Base-by-base conservation (phyloP, 92 coral and sea anemone genomes). In the Parazoanthus darwini region DNA sequence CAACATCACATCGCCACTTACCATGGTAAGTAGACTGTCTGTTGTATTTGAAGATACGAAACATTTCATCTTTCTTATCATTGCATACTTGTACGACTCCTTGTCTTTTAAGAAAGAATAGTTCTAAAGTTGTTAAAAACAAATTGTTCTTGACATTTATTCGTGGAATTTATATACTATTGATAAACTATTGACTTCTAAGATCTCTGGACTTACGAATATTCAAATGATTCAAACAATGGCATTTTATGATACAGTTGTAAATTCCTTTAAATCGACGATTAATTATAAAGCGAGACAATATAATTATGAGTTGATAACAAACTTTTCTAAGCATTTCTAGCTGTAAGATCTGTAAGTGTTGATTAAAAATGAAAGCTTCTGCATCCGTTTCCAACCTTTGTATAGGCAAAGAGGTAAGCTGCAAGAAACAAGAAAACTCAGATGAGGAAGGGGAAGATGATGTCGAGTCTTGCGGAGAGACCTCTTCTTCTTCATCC, bases 341-440 rank as follows among this genome's bases (percentile, higher is more conserved):
- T 4, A 63, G 7, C 25, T 23, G 11, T 63, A 22, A 63, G 25
- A 63, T 7, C 68, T 18, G 25, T 20, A 0, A 36, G 43, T 43
- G 54, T 20, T 25, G 15, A 44, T 42, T 37, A 5, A 20, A 48
- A 25, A 78, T 5, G 23, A 42, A 8, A 10, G 26, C 65, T 50
- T 48, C 35, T 54, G 11, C 50, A 25, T 96, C 98, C 39, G 92
- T 94, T 78, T 93, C 91, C 8, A 79, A 93, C n/a, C 88, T 90
- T 42, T 92, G 92, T 8, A 91, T 91, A 51, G 91, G 93, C 51
- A 94, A 91, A 75, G 96, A 94, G 54, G 93, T 93, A 81, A 92
- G 88, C 70, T 92, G 86, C 89, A 91, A 85, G 9, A 82, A 89
- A 63, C 77, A 71, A 5, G 81, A 56, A 8, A 78, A 90, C 48